These are phyloP conservation scores for Pachyuromys duprasi DNA, from an alignment of 2,797 vertebrate species.

Conservation along the genomic window DNA sequence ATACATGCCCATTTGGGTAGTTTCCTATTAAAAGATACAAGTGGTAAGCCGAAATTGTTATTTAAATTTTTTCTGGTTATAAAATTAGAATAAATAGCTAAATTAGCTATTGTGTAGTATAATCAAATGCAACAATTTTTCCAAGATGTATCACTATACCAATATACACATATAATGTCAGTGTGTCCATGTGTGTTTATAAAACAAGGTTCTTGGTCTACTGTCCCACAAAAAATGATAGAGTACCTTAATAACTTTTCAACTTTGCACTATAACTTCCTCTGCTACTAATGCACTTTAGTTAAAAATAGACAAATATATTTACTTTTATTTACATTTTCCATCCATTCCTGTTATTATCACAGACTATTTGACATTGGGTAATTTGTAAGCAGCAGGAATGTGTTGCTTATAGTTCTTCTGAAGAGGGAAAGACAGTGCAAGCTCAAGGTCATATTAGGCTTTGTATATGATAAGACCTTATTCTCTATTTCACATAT, in stretches of 20 bases:
- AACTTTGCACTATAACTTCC: not conserved
- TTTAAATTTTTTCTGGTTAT: not conserved
- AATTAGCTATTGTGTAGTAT: not conserved
- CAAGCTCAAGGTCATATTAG: not conserved
- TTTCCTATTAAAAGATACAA: not conserved
- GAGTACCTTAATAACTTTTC: not conserved
- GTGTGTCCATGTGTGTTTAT: not conserved
- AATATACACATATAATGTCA: not conserved
- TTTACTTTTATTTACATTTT: not conserved
- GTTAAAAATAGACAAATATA: not conserved
- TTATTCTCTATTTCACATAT: not conserved
- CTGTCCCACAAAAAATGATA: not conserved
- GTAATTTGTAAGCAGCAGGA: not conserved
- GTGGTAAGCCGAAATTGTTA: not conserved
- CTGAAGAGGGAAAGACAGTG: not conserved
- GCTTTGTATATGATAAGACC: rapidly evolving
- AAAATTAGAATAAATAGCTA: not conserved
- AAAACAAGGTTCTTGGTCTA: not conserved
- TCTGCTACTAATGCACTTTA: not conserved
- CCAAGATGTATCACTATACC: not conserved
- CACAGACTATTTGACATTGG: not conserved
- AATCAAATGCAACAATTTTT: not conserved
- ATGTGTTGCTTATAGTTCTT: not conserved
- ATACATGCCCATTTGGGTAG: not conserved
- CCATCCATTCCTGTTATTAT: not conserved